phyloP scores from a whole-genome alignment of 1,140 invertebrate genomes.

The Euura lappo region DNA sequence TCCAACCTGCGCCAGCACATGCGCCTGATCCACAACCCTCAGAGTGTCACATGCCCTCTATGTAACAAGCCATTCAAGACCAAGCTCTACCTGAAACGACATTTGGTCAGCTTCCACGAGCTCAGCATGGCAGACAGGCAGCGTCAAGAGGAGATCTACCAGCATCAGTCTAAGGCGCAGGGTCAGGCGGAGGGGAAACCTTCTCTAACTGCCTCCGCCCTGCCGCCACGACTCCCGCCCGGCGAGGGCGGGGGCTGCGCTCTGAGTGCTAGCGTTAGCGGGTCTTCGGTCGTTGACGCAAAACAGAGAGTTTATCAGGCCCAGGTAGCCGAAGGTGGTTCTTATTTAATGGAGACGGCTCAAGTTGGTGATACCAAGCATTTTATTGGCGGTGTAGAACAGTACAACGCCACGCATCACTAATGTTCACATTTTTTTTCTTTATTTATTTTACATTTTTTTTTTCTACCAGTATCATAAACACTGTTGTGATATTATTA shows the following conservation, averaged over 20 bases:
- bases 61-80: conserved; percentile 81
- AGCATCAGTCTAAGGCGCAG: conserved; percentile 42
- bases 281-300: background rate
- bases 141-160: conserved; percentile 58
- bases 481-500: conserved; percentile 52
- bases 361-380: conserved; percentile 48
- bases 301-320: conserved; percentile 35
- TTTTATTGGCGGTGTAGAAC: conserved; percentile 50
- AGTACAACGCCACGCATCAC: conserved; percentile 58
- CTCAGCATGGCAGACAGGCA: conserved; percentile 55
- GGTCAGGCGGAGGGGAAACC: conserved; percentile 21
- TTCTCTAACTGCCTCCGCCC: conserved; percentile 15
- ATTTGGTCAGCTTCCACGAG: conserved; percentile 68
- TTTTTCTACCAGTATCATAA: too few relatives aligned
- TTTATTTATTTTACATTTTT: conserved; percentile 41
- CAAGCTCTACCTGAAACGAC: conserved; percentile 76
- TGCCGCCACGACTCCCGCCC: conserved; percentile 26
- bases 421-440: conserved; percentile 44
- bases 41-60: conserved; percentile 74
- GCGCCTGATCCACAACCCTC: conserved; percentile 80
- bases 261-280: background rate
- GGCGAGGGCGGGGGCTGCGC: conserved; percentile 28
- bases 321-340: conserved; percentile 39
- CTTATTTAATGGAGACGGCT: conserved; percentile 47
- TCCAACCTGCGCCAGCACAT: conserved; percentile 82